Conservation (phyloP, 2,888 invertebrate species). For the Choristoneura rosaceana region DNA sequence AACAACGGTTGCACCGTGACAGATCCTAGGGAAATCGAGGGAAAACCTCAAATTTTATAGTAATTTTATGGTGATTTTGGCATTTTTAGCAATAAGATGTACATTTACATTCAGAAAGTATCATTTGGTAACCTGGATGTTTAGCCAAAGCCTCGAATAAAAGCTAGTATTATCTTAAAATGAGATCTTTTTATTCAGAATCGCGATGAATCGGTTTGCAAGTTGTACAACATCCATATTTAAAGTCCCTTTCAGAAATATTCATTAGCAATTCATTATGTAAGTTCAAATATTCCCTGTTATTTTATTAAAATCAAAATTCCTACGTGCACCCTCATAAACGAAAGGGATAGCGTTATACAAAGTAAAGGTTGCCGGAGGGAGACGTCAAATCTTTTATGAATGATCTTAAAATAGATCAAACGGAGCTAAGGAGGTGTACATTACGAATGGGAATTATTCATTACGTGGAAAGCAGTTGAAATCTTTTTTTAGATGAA, state of each 20-base stretch:
- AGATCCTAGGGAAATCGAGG: too few relatives aligned
- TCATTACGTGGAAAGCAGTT: conserved; percentile 1
- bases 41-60: too few relatives aligned
- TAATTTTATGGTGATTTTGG: too few relatives aligned
- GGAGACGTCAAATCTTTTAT: conserved; percentile 19
- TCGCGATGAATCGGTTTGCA: too few relatives aligned
- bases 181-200: too few relatives aligned
- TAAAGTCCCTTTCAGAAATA: neutral
- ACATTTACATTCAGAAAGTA: too few relatives aligned
- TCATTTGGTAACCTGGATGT: too few relatives aligned
- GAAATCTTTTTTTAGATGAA: neutral
- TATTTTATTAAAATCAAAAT: conserved; percentile 30
- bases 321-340: conserved; percentile 2
- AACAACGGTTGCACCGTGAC: too few relatives aligned
- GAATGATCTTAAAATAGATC: conserved; percentile 29
- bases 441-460: conserved; percentile 34
- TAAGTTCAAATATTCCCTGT: neutral
- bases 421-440: conserved; percentile 24
- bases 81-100: too few relatives aligned
- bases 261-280: neutral
- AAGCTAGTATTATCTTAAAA: too few relatives aligned
- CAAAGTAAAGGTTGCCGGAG: neutral
- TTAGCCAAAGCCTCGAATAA: too few relatives aligned
- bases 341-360: conserved; percentile 3
- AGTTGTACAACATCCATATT: too few relatives aligned